Percentiles rank a stretch among this genome's conserved stretches.
Evolutionary conservation across 2,888 invertebrate genomes (phyloP).

Genomic region (Ganaspis brasiliensis): DNA sequence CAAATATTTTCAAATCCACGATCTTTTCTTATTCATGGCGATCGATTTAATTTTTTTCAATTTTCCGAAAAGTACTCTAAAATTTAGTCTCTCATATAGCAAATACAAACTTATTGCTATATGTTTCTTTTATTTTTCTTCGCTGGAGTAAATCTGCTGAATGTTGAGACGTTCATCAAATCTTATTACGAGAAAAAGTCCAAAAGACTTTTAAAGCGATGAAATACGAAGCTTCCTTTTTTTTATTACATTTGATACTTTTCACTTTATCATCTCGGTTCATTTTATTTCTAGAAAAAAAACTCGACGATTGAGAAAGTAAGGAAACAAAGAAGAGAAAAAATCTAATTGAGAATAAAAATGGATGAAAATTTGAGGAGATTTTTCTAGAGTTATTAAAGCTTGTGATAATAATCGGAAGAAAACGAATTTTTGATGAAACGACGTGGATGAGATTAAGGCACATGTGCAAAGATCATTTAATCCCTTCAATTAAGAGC

Average conservation of each 20-base stretch:
- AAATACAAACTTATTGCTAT: conserved; percentile 8
- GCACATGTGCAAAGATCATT: conserved; percentile 28
- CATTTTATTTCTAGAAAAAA: too few species aligned
- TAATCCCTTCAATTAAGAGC: conserved; percentile 53
- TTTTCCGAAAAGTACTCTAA: background rate
- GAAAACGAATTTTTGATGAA: conserved; percentile 1
- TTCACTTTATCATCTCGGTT: background rate
- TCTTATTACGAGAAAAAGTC: conserved; percentile 59
- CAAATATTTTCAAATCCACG: conserved; percentile 10
- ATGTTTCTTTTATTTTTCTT: conserved; percentile 53
- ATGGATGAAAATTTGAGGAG: too few species aligned
- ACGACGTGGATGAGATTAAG: background rate
- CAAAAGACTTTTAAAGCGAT: conserved; percentile 59
- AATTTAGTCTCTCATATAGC: background rate
- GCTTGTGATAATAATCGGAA: background rate
- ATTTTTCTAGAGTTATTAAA: too few species aligned
- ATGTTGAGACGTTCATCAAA: conserved; percentile 56
- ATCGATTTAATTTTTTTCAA: background rate
- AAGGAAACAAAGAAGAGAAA: too few species aligned
- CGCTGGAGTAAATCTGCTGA: conserved; percentile 54
- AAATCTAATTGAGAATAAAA: too few species aligned
- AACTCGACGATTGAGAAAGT: too few species aligned
- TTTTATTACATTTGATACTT: background rate
- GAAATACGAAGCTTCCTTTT: conserved; percentile 22
- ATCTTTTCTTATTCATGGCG: conserved; percentile 12